These are phyloP conservation scores for Pteronotus mesoamericanus DNA, from an alignment of 2,797 vertebrate species.

Conservation along the genomic window DNA sequence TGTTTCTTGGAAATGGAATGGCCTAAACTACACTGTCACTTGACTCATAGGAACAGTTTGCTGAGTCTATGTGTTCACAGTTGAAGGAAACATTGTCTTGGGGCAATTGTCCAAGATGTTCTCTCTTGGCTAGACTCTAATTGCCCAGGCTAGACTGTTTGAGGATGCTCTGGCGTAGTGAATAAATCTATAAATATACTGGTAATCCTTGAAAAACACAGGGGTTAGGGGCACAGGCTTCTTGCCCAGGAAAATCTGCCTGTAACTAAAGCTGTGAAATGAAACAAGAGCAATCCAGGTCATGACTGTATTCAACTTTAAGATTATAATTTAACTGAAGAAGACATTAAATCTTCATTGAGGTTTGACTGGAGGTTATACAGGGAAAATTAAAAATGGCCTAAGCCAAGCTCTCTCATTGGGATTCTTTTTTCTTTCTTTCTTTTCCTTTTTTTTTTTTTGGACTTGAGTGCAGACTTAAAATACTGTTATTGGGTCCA, in stretches of 20 bases:
- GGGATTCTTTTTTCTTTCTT: neutral
- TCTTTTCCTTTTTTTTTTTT: too few species aligned
- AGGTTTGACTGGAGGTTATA: neutral
- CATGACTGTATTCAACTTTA: neutral
- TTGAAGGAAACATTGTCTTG: neutral
- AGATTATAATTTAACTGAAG: neutral
- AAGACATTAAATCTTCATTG: neutral
- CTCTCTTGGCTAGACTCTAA: too few species aligned
- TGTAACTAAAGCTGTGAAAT: neutral
- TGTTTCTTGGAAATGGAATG: neutral
- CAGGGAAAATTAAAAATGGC: neutral
- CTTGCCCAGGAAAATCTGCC: accelerated
- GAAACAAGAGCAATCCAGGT: neutral
- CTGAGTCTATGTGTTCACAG: neutral
- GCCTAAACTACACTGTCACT: neutral
- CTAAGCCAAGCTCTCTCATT: neutral
- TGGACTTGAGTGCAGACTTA: neutral
- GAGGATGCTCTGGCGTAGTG: neutral
- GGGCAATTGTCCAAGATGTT: neutral
- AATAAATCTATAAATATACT: neutral
- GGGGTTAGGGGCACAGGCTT: neutral
- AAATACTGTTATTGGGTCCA: neutral
- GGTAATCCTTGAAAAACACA: neutral
- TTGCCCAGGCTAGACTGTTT: neutral
- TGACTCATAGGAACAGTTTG: neutral